Base-by-base conservation (phyloP, 92 coral and sea anemone genomes). In the Epizoanthus fatuus region DNA sequence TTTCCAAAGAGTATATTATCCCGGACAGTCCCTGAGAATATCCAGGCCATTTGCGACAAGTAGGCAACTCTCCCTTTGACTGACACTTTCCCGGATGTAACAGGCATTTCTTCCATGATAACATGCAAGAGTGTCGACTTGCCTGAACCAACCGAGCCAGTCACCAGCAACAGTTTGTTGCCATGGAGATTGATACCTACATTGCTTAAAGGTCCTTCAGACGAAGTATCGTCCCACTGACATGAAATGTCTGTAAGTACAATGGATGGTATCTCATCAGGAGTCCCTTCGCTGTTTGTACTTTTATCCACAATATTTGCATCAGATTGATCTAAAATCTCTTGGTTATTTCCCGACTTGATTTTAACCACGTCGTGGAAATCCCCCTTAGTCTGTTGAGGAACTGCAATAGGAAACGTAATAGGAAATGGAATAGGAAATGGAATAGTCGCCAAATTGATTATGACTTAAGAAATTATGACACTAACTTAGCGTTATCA, bases 1-100 rank as follows among this genome's bases (percentile, higher is more conserved):
- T 62, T 62, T 7, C 67, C 67, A 62, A 62, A 62, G 32, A 62
- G 67, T 20, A 62, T 62, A 12, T 62, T 62, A 62, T 62, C 67
- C 32, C 10, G 9, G 11, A 62, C 67, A 7, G 67, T 62, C 9
- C 67, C 67, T 62, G 67, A 62, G 67, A 62, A 62, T 62, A 62
- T 62, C 67, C 67, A 62, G 12, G 67, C 32, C 35, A 20, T 17
- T 62, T 62, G 67, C 0, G 67, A 62, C 12, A 22, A 17, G 13
- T 62, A 62, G 9, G 67, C 67, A 3, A 62, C 35, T 10, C 10
- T 62, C 32, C 67, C 67, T 1, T 62, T 22, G 11, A 62, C 35
- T 6, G 29, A 62, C 35, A 62, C 67, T 19, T 5, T 19, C 67
- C 67, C 67, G 0, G 67, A 62, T 22, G 67, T 20, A n/a, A 62